Percentiles rank a stretch among this genome's conserved stretches.
phyloP scores from a whole-genome alignment of 2,888 invertebrate genomes.

The Steinernema scapterisci region DNA sequence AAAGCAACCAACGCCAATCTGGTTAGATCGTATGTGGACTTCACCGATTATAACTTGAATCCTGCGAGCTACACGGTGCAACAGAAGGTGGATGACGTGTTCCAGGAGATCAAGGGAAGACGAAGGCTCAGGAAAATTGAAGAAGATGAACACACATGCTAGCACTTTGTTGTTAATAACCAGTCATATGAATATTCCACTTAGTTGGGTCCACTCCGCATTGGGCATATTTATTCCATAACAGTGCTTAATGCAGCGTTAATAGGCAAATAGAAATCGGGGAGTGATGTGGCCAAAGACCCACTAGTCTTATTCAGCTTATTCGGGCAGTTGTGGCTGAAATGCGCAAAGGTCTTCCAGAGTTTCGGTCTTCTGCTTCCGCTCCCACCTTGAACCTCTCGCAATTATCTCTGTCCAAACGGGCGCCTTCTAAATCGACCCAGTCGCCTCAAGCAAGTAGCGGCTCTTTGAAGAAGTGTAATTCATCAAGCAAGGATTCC shows the following conservation, averaged over 20 bases:
- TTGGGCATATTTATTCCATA: too few relatives aligned
- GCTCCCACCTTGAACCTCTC: conserved; percentile 15
- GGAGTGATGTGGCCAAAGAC: background rate
- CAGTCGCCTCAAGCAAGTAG: background rate
- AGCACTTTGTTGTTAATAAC: too few relatives aligned
- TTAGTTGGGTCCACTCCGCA: background rate
- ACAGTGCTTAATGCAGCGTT: too few relatives aligned
- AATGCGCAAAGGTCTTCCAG: conserved; percentile 14
- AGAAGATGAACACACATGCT: background rate
- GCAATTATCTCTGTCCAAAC: conserved; percentile 1
- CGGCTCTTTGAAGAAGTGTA: background rate
- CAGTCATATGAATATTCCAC: background rate
- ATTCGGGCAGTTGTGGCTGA: background rate
- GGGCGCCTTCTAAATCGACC: background rate
- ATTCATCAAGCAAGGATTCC: conserved; percentile 9
- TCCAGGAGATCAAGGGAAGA: background rate
- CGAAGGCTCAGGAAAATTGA: background rate
- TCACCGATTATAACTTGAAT: background rate
- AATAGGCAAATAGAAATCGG: background rate
- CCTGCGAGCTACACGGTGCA: background rate
- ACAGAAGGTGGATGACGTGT: background rate
- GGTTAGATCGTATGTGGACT: background rate
- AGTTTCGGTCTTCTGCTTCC: conserved; percentile 6
- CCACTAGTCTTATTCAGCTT: background rate
- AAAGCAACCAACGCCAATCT: background rate